These are phyloP conservation scores for Galago senegalensis DNA, from an alignment of 2,797 vertebrate species.

Conservation along the genomic window DNA sequence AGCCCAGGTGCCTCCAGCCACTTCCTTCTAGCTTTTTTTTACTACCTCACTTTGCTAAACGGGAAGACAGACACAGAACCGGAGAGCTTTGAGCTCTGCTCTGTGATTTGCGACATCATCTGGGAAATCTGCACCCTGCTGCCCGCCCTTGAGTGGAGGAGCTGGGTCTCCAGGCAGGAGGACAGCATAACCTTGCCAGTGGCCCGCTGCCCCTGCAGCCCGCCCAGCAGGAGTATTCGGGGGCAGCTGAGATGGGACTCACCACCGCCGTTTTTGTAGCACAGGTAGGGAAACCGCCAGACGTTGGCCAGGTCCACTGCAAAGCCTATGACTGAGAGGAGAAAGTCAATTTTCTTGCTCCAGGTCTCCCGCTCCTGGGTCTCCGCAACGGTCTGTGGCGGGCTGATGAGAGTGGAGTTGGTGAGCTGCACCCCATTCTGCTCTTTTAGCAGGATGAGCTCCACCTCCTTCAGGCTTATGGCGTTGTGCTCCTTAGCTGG, in stretches of 20 bases:
- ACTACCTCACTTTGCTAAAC: fast-evolving
- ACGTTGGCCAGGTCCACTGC: slow-evolving; percentile 96
- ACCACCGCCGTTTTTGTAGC: slow-evolving; percentile 97
- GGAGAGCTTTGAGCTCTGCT: fast-evolving
- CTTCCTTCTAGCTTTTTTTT: no score
- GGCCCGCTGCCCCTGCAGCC: not conserved
- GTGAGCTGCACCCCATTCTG: slow-evolving; percentile 96
- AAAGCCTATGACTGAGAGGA: slow-evolving; percentile 95
- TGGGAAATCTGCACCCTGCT: fast-evolving
- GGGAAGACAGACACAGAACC: fast-evolving
- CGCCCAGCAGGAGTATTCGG: fast-evolving
- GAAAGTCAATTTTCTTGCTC: slow-evolving; percentile 96
- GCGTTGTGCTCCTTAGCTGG: slow-evolving; percentile 87
- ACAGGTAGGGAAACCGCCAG: slow-evolving; percentile 96
- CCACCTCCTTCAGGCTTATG: slow-evolving; percentile 93
- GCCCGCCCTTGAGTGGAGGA: not conserved
- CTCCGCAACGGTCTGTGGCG: slow-evolving; percentile 86
- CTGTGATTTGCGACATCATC: fast-evolving
- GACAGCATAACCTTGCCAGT: no score
- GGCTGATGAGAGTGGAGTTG: slow-evolving; percentile 90
- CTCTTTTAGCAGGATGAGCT: slow-evolving; percentile 94
- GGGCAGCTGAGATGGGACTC: slow-evolving; percentile 71
- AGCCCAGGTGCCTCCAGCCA: fast-evolving
- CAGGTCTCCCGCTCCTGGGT: slow-evolving; percentile 94
- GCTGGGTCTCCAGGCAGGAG: fast-evolving